Conservation (phyloP, 2,888 invertebrate genomes). For the Nemotelus nigrinus region DNA sequence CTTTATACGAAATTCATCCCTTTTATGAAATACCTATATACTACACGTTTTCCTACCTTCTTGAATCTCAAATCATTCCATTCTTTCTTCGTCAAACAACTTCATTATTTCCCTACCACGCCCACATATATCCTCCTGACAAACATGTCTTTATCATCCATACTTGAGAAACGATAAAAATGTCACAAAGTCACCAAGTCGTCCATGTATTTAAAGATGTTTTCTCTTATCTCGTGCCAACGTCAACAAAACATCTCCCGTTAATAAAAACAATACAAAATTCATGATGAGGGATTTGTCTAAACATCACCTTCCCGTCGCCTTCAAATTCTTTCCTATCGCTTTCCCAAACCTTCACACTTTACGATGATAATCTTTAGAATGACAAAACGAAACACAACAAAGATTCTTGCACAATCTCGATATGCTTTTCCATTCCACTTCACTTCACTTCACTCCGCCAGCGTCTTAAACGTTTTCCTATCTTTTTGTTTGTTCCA, state of each 20-base stretch:
- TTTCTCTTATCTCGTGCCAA: background rate
- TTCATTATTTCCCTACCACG: too few relatives aligned
- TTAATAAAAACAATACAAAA: slow-evolving; percentile 21
- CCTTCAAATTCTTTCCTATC: too few relatives aligned
- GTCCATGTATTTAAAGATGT: background rate
- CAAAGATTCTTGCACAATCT: slow-evolving; percentile 18
- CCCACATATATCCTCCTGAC: too few relatives aligned
- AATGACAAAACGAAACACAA: background rate
- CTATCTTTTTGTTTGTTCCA: background rate
- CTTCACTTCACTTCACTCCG: background rate
- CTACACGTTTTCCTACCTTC: too few relatives aligned
- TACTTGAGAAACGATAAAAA: background rate
- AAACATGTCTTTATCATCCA: too few relatives aligned
- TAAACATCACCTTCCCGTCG: background rate
- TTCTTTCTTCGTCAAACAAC: too few relatives aligned
- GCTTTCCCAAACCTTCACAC: background rate
- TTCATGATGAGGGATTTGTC: slow-evolving; percentile 26
- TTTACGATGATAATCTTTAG: background rate
- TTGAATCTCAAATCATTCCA: too few relatives aligned
- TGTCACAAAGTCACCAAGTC: background rate
- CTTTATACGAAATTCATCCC: too few relatives aligned
- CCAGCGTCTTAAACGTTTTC: background rate
- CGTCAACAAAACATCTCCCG: background rate
- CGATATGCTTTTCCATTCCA: background rate
- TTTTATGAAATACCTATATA: too few relatives aligned